Evolutionary conservation across 2,888 invertebrate genomes (phyloP).

Genomic region (Vesta saturnalis): DNA sequence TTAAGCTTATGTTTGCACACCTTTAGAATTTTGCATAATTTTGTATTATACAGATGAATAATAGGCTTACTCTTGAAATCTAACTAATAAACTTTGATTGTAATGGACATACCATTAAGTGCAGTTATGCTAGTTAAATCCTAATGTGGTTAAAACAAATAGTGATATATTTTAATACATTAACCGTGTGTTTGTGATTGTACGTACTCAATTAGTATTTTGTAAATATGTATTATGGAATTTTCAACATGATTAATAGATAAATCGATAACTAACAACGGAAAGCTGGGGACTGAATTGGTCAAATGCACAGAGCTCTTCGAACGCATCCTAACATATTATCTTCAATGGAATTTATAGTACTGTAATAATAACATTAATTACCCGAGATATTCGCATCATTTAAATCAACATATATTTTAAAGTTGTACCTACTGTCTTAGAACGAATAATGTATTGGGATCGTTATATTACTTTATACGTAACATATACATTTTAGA

Average conservation of each 20-base stretch:
- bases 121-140: neutral
- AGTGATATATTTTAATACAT: neutral
- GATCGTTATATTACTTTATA: constrained; percentile 22
- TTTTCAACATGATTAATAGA: constrained; percentile 21
- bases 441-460: constrained; percentile 19
- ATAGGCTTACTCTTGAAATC: neutral
- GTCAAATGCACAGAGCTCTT: constrained; percentile 17
- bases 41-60: neutral
- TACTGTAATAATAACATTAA: constrained; percentile 12
- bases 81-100: neutral
- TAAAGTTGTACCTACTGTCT: constrained; percentile 11
- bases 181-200: no score
- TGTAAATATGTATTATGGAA: constrained; percentile 19
- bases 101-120: neutral
- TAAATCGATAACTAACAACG: constrained; percentile 20
- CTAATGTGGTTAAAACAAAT: neutral
- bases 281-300: neutral
- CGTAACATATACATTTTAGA: constrained; percentile 28
- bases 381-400: neutral
- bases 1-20: neutral
- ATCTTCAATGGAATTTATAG: constrained; percentile 11
- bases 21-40: neutral
- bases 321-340: constrained; percentile 15
- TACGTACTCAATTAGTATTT: constrained; percentile 19
- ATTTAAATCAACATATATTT: neutral